Conservation (phyloP, 2,797 vertebrate genomes). For the Lateolabrax maculatus region DNA sequence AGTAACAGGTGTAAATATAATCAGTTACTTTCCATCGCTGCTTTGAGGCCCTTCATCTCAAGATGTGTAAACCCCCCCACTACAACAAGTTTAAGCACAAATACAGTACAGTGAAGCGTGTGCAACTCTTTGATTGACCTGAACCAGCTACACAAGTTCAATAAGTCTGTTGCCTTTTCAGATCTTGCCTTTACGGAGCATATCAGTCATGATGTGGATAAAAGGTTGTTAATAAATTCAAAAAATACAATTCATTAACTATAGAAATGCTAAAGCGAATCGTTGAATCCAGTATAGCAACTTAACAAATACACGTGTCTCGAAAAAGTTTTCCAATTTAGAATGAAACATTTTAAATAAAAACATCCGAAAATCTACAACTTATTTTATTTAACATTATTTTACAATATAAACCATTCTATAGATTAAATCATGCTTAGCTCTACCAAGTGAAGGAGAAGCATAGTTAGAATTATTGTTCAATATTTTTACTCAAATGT, state of each 20-base stretch:
- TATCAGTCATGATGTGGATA: neutral
- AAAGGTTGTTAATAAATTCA: neutral
- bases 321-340: neutral
- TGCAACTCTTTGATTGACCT: neutral
- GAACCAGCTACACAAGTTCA: neutral
- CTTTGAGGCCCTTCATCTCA: neutral
- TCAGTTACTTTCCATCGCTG: neutral
- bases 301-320: neutral
- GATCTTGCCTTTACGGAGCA: neutral
- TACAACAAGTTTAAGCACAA: neutral
- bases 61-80: neutral
- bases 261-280: neutral
- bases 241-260: neutral
- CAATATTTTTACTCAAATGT: slow-evolving; percentile 71
- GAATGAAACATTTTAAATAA: slow-evolving; percentile 25
- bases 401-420: slow-evolving; percentile 81
- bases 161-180: neutral
- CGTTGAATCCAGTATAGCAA: neutral
- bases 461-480: slow-evolving; percentile 66
- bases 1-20: neutral
- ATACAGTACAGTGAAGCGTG: neutral
- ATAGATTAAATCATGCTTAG: slow-evolving; percentile 71
- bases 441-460: slow-evolving; percentile 72
- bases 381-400: slow-evolving; percentile 79
- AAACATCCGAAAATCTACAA: slow-evolving; percentile 67